Base-by-base conservation (phyloP, 2,888 invertebrate genomes). In the Nyleta sp. region DNA sequence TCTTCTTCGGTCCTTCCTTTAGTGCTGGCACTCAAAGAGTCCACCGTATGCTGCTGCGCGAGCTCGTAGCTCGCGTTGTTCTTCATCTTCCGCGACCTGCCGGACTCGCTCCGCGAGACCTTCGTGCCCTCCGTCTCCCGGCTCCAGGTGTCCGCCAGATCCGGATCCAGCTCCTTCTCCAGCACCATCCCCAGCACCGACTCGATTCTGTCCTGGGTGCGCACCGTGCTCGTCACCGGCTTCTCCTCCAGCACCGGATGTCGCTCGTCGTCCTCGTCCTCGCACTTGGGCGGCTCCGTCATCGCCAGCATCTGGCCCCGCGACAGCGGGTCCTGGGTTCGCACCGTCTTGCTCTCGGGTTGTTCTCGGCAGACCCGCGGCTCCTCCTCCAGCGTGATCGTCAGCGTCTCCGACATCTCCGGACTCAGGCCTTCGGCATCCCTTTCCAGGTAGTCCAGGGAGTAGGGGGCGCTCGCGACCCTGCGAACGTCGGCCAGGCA, bases 401-500 rank as follows among this genome's bases (percentile, higher is more conserved):
- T 74, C 42, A 78, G 8, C 0, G 81, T 76, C 22, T 77, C 73
- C 60, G 85, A 84, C 86, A 86, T 86, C 0, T 74, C 38, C 11
- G 57, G 7, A 15, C 31, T 75, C 33, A 60, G 31, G 17, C 5
- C 44, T 2, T 44, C 28, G 13, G 57, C 74, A 50, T 75, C 46
- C 42, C 67, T 22, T 10, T 35, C 68, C 6, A 93, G 92, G 84
- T 94, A 92, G 91, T 95, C 94, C 79, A 95, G 92, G 87, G 94
- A 93, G 85, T 94, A 94, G 85, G 95, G 95, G 73, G 95, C 93
- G 85, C 93, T 93, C 46, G 93, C 90, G 85, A 90, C 92, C 85
- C 89, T 87, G 22, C 90, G 90, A 80, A 89, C 87, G 71, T 89
- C 87, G 78, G 90, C 90, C 76, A 89, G 89, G 67, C 85, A 75